Base-by-base conservation (phyloP, 2,113 vertebrate genomes). In the Corythoichthys intestinalis region DNA sequence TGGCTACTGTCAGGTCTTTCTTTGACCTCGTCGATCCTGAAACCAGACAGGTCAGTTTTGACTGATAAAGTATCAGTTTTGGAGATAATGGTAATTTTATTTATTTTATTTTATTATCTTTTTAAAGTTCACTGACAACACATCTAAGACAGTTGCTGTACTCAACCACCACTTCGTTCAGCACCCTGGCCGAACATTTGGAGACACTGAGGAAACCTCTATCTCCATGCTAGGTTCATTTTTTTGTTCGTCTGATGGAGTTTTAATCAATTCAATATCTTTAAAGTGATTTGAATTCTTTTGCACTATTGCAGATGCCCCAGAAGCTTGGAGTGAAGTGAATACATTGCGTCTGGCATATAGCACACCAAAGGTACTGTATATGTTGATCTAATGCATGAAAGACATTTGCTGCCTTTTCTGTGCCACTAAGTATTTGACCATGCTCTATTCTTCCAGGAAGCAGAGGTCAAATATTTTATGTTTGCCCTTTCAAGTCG, bases 1-100 rank as follows among this genome's bases (percentile, higher is more conserved):
- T 99, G 57, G 93, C 95, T 50, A 98, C 94, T 1, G 71, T 98
- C 57, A 90, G 97, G 80, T 93, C 95, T 0, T 93, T 99, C 75
- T 96, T 98, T 62, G 96, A 99, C 84, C 95, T 99, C 61, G 90
- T 99, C 71, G 94, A 98, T 78, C 93, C 92, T 65, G 91, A 95
- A 67, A 98, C 95, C 37, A 92, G 91, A 82, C 96, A 98, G 94
- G 97, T 98, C 2, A 15, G 44, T 62, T 41, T 4, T 44, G 59
- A 17, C 38, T 46, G n/a, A 4, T 63, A 34, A 7, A 34, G 39
- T 44, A 15, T 28, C 7, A 56, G 11, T 56, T 56, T 12, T 9
- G 20, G 10, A 12, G 9, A 44, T 44, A 44, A 44, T 28, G 6
- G 49, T 17, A 1, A 50, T 5, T 14, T 1, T 0, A n/a, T n/a